A percentile compares a stretch with the other conserved stretches of the same genome.
phyloP scores from a whole-genome alignment of 2,113 vertebrate genomes.

The Anas platyrhynchos region DNA sequence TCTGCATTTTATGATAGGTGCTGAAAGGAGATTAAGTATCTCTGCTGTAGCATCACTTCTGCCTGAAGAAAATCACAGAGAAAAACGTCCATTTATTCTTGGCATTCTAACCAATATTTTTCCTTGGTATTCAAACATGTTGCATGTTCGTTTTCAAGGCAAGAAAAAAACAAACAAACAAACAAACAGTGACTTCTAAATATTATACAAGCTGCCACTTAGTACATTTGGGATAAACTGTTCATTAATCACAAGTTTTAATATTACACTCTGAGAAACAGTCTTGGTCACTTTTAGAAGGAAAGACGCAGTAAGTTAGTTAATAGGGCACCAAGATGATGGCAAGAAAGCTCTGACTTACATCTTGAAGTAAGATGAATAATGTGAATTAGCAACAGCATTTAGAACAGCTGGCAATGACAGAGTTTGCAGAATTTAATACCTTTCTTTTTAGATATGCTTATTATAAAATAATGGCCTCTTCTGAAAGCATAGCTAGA shows the following conservation, averaged over 20 bases:
- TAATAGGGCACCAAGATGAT: neutral
- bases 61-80: conserved; percentile 62
- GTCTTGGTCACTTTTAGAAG: conserved; percentile 40
- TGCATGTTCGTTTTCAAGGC: conserved; percentile 40
- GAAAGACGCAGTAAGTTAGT: conserved; percentile 26
- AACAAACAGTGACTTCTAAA: conserved; percentile 20
- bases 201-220: conserved; percentile 26
- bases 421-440: conserved; percentile 38
- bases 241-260: conserved; percentile 44
- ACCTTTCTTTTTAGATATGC: conserved; percentile 33
- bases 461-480: conserved; percentile 59
- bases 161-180: neutral
- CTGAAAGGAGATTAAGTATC: conserved; percentile 58
- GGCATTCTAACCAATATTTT: conserved; percentile 52
- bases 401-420: conserved; percentile 9
- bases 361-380: conserved; percentile 42
- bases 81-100: conserved; percentile 65
- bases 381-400: conserved; percentile 58
- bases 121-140: conserved; percentile 36
- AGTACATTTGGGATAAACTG: conserved; percentile 34
- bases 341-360: conserved; percentile 42
- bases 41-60: neutral
- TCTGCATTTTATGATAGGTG: conserved; percentile 52
- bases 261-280: conserved; percentile 18
- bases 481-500: neutral